Percentiles rank a stretch among this genome's conserved stretches.
phyloP scores from a whole-genome alignment of 2,113 vertebrate species.

The Clarias batrachus region DNA sequence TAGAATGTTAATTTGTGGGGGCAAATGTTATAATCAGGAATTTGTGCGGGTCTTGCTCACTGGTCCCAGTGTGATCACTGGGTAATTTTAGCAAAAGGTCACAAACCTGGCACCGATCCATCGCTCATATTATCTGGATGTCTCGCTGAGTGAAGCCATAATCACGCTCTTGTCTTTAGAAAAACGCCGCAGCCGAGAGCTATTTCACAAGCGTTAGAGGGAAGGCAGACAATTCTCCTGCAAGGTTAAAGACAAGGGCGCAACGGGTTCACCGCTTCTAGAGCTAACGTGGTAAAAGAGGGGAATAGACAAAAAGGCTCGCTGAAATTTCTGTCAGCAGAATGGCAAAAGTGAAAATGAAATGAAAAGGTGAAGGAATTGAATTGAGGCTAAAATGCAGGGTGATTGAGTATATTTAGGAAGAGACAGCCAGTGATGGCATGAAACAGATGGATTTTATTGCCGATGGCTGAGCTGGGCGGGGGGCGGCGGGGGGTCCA shows the following conservation, averaged over 20 bases:
- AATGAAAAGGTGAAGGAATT: slow-evolving; percentile 5
- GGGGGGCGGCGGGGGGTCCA: neutral
- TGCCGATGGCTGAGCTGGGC: slow-evolving; percentile 2
- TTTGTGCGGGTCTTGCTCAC: neutral
- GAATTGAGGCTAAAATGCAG: slow-evolving; percentile 20
- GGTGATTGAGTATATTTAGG: slow-evolving; percentile 33
- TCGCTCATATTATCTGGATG: neutral
- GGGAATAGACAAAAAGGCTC: neutral
- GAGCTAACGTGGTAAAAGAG: neutral
- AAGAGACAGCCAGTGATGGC: slow-evolving; percentile 25
- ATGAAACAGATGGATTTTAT: slow-evolving; percentile 29
- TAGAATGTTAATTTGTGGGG: neutral
- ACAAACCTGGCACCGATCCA: neutral
- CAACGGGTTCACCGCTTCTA: neutral
- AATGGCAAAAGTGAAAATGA: neutral
- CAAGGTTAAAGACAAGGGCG: neutral
- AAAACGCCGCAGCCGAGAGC: neutral
- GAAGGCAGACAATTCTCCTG: neutral
- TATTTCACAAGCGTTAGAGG: neutral
- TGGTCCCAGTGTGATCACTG: neutral
- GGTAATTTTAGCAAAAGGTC: slow-evolving; percentile 2
- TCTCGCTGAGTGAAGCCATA: slow-evolving; percentile 2
- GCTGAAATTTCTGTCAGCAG: slow-evolving; percentile 10
- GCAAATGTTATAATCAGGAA: neutral
- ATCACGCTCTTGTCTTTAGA: neutral